Conservation (phyloP, 2,888 invertebrate genomes). For the Luffia ferchaultella region DNA sequence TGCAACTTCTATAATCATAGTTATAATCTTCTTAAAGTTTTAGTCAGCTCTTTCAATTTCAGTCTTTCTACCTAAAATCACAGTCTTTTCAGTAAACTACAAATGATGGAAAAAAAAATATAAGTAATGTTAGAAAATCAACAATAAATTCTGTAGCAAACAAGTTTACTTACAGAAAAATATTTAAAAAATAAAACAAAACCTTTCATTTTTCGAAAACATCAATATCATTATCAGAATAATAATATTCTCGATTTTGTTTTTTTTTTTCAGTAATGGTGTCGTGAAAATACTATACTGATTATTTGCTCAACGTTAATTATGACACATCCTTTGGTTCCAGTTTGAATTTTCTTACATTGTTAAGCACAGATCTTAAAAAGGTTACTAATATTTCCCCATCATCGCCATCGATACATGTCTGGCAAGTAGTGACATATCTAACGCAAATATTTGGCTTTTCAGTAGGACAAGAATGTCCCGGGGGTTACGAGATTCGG, state of each 20-base stretch:
- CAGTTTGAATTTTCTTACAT: neutral
- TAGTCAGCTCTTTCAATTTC: neutral
- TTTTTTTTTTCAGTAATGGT: neutral
- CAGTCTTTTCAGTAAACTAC: neutral
- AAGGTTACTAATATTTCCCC: neutral
- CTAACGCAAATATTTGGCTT: neutral
- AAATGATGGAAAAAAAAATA: neutral
- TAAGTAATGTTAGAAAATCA: neutral
- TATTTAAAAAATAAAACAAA: neutral
- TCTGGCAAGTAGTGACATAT: neutral
- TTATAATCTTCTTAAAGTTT: neutral
- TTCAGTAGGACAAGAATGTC: neutral
- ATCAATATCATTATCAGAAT: neutral
- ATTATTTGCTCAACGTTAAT: neutral
- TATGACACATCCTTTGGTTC: neutral
- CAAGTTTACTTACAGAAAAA: neutral
- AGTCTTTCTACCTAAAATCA: neutral
- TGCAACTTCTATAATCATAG: neutral
- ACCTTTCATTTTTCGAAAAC: neutral
- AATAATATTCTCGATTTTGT: neutral
- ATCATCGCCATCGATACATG: neutral
- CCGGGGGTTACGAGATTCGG: neutral
- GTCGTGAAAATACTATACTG: neutral
- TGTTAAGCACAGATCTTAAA: neutral
- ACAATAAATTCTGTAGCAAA: neutral